These are phyloP conservation scores for Mycteria americana DNA, from an alignment of 2,797 vertebrate species.

Conservation along the genomic window DNA sequence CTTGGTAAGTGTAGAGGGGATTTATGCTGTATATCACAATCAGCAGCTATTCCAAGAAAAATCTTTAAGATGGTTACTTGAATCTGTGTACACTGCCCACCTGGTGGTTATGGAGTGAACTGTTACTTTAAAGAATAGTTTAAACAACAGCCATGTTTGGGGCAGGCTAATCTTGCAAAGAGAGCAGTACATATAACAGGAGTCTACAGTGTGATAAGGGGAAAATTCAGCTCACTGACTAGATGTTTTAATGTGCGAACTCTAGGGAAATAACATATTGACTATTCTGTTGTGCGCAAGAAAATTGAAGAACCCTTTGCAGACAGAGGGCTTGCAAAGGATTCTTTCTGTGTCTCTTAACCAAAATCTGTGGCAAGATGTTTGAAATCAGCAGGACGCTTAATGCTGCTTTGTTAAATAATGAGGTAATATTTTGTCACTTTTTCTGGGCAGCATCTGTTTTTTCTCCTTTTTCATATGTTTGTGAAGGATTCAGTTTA, in stretches of 20 bases:
- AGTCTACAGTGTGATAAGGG: constrained; percentile 97
- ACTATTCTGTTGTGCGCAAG: constrained; percentile 89
- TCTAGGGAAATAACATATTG: constrained; percentile 98
- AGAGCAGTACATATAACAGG: constrained; percentile 96
- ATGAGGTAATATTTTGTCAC: constrained; percentile 95
- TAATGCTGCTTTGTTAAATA: constrained; percentile 99
- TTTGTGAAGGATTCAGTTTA: constrained; percentile 69
- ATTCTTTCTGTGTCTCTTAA: constrained; percentile 82
- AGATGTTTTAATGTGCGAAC: constrained; percentile 97
- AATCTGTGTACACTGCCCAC: constrained; percentile 93
- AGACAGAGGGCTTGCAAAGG: constrained; percentile 89
- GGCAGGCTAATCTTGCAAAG: constrained; percentile 98
- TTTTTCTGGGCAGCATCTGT: constrained; percentile 80
- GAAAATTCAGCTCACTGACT: constrained; percentile 91
- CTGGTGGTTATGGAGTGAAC: constrained; percentile 95
- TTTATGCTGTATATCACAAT: constrained; percentile 38
- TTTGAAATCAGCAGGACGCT: constrained; percentile 99
- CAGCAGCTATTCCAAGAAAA: constrained; percentile 66
- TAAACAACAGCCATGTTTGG: constrained; percentile 99
- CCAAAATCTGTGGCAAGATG: constrained; percentile 92
- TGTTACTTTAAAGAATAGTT: constrained; percentile 98
- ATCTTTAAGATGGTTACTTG: constrained; percentile 80
- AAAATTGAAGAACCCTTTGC: constrained; percentile 91
- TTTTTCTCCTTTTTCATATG: constrained; percentile 60
- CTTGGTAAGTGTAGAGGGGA: not conserved